Evolutionary conservation across 2,888 invertebrate genomes (phyloP), one percentile per base, ranked within the genome.

Genomic region (Pristionchus entomophagus): DNA sequence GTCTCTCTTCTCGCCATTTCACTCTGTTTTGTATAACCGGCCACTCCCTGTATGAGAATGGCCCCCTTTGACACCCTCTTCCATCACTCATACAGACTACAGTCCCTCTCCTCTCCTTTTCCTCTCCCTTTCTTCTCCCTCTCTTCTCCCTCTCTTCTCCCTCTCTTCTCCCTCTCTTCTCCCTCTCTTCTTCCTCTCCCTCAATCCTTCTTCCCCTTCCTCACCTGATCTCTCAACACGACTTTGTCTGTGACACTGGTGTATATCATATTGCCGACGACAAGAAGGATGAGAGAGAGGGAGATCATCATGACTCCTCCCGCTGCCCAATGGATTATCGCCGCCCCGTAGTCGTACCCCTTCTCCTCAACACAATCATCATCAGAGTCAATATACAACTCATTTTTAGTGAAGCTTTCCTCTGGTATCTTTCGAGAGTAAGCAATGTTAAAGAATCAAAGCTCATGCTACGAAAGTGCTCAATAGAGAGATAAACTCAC

Each of bases 231-330:
- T 26, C 86, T 45, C 17, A 87, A 56, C 0, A 49, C 73, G 59
- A 87, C 78, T 81, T 89, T 87, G 86, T 90, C 90, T 1, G 89
- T 90, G 19, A 92, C 85, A 78, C 90, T 90, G 10, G 90, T 90
- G 87, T 92, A 91, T 53, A 92, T 88, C 87, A 92, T 88, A 86
- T 92, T 92, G 38, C 89, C 91, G 29, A 92, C 92, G 14, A 92
- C 91, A 26, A 92, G 86, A 10, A 91, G 88, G 17, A 92, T 92
- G 53, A 92, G 86, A 17, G 89, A 88, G 35, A 91, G 86, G 12
- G 91, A 92, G 78, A 92, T 88, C 32, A 87, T 84, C 51, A 92
- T 90, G 19, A 91, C 91, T 45, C 92, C 87, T 81, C 89, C 92
- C 8, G 92, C 92, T 19, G 89, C 88, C 45, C 88, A 88, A 53